Conservation (phyloP, 2,888 invertebrate genomes). For the Oxytorus armatus region DNA sequence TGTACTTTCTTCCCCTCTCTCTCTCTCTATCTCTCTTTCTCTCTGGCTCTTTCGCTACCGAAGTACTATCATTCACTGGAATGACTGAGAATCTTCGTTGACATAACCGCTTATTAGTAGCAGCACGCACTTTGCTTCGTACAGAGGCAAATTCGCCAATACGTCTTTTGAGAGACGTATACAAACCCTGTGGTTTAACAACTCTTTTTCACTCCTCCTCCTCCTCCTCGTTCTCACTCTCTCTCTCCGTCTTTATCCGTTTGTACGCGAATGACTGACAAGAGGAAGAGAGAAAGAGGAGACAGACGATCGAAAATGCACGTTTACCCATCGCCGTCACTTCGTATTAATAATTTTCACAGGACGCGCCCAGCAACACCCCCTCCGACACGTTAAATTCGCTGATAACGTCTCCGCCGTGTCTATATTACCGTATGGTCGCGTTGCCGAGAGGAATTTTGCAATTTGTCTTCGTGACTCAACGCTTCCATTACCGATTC, state of each 20-base stretch:
- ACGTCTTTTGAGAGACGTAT: constrained; percentile 56
- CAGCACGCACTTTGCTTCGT: constrained; percentile 41
- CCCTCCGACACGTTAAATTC: constrained; percentile 46
- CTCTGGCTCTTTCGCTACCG: neutral
- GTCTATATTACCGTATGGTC: constrained; percentile 7
- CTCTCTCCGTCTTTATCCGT: neutral
- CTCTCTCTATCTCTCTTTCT: neutral
- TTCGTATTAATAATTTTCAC: constrained; percentile 75
- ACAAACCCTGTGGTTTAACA: constrained; percentile 8
- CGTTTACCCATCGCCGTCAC: constrained; percentile 61
- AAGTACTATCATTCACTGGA: constrained; percentile 70
- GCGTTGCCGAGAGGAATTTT: constrained; percentile 38
- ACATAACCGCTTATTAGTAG: constrained; percentile 74
- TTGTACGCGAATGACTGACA: constrained; percentile 57
- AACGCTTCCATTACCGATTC: constrained; percentile 67
- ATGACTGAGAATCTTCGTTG: constrained; percentile 67
- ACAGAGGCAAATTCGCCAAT: constrained; percentile 52
- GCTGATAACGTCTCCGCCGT: constrained; percentile 37
- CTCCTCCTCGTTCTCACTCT: no score
- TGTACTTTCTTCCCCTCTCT: constrained; percentile 43
- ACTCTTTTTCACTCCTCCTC: neutral
- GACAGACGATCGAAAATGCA: constrained; percentile 58
- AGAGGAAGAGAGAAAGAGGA: constrained; percentile 38
- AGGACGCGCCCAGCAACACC: constrained; percentile 36
- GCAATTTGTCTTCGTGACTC: constrained; percentile 81